phyloP scores from a whole-genome alignment of 2,888 invertebrate species.

The Mesorhabditis spiculigera region DNA sequence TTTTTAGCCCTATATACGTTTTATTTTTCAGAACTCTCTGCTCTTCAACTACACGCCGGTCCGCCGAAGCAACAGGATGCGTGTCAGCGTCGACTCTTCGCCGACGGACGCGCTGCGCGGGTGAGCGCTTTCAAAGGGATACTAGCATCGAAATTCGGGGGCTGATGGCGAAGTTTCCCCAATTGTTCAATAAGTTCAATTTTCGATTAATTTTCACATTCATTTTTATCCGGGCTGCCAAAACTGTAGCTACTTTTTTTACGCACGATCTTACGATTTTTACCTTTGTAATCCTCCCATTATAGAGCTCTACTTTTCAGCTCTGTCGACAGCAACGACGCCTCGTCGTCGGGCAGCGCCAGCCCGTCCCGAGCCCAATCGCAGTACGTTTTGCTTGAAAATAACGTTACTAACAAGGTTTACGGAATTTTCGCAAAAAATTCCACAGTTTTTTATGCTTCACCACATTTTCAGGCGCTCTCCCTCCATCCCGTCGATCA shows the following conservation, averaged over 20 bases:
- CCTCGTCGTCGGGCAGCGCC: neutral
- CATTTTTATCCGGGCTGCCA: too few species aligned
- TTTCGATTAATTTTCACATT: neutral
- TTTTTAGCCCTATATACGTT: too few species aligned
- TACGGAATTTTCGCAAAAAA: too few species aligned
- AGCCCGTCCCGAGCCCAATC: neutral
- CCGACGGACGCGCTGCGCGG: neutral
- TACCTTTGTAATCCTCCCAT: too few species aligned
- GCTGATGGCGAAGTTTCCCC: neutral
- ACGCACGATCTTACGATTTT: too few species aligned
- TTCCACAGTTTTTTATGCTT: too few species aligned
- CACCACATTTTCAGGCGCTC: neutral
- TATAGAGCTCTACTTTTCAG: neutral
- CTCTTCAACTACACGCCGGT: slow-evolving; percentile 1
- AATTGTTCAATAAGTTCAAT: too few species aligned
- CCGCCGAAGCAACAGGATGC: neutral
- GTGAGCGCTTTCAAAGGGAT: neutral
- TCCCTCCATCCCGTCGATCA: neutral
- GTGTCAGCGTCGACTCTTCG: neutral
- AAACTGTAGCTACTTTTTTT: too few species aligned
- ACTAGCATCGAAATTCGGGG: neutral
- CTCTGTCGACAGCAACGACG: slow-evolving; percentile 2
- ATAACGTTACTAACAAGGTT: too few species aligned
- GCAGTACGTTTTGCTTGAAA: neutral
- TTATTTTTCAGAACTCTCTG: neutral